Conservation (phyloP, 2,888 invertebrate species). For the Sesamia inferens region DNA sequence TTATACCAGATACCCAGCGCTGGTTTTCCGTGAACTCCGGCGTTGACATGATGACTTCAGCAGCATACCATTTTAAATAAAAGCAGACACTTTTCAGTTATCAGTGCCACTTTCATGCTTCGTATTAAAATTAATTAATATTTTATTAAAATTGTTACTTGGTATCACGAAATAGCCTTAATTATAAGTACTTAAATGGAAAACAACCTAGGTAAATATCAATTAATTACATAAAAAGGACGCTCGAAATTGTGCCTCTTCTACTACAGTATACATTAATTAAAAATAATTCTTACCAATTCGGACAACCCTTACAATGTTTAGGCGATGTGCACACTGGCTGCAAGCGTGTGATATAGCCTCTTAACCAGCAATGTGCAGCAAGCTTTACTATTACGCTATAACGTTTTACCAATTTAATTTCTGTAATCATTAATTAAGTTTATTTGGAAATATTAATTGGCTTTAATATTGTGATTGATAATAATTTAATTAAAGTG, state of each 20-base stretch:
- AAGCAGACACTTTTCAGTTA: no score
- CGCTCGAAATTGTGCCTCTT: not conserved
- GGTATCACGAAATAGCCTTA: not conserved
- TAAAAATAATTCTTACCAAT: constrained; percentile 16
- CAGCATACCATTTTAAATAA: no score
- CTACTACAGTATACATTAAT: not conserved
- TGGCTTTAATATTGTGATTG: constrained; percentile 20
- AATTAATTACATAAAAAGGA: not conserved
- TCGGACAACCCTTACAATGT: constrained; percentile 47
- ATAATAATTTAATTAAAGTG: constrained; percentile 7
- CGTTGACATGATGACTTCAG: no score
- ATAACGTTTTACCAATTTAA: constrained; percentile 26
- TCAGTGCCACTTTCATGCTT: not conserved
- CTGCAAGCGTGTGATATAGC: constrained; percentile 48
- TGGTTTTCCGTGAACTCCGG: no score
- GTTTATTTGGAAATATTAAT: constrained; percentile 24
- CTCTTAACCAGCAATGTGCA: constrained; percentile 38
- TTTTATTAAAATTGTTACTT: no score
- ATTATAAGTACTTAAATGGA: not conserved
- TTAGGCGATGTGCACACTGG: constrained; percentile 50
- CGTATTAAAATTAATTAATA: not conserved
- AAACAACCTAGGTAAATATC: not conserved
- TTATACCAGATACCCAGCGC: no score
- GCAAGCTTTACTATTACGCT: constrained; percentile 25
- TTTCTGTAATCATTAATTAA: not conserved